Evolutionary conservation across 2,888 invertebrate genomes (phyloP).

Genomic region (Amitus sp.): DNA sequence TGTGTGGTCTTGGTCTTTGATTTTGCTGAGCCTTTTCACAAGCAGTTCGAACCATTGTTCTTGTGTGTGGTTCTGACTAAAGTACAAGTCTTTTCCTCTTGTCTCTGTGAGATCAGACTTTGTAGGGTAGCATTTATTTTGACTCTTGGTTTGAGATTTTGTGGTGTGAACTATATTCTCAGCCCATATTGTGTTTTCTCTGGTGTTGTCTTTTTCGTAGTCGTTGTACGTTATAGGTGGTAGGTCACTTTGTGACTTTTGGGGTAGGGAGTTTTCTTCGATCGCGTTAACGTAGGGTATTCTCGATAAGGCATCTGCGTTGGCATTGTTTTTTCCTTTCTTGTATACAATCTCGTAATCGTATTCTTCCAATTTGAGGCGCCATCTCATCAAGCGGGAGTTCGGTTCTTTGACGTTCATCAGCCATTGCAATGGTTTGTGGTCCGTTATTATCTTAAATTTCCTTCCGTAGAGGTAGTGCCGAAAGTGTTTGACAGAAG

Average conservation of each 20-base stretch:
- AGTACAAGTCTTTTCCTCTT: neutral
- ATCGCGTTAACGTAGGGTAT: too few relatives aligned
- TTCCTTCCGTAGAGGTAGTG: conserved; percentile 14
- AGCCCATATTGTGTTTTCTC: too few relatives aligned
- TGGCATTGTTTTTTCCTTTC: conserved; percentile 36
- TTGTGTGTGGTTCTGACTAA: too few relatives aligned
- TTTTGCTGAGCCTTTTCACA: too few relatives aligned
- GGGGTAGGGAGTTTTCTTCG: too few relatives aligned
- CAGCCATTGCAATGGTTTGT: conserved; percentile 5
- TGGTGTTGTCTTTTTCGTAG: too few relatives aligned
- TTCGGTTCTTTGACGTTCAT: too few relatives aligned
- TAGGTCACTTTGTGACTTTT: too few relatives aligned
- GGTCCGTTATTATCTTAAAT: conserved; percentile 16
- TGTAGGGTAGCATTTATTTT: too few relatives aligned
- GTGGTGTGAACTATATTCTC: neutral
- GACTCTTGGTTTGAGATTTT: neutral
- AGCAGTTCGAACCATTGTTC: neutral
- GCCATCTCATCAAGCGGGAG: conserved; percentile 47
- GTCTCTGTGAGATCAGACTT: neutral
- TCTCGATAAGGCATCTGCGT: conserved; percentile 34
- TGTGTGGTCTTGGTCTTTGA: too few relatives aligned
- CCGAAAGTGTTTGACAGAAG: conserved; percentile 14
- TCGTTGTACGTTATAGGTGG: too few relatives aligned
- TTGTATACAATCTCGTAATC: conserved; percentile 52
- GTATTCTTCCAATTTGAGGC: conserved; percentile 47